These are phyloP conservation scores for Cuniculus paca DNA, from an alignment of 2,797 vertebrate genomes.

Conservation along the genomic window DNA sequence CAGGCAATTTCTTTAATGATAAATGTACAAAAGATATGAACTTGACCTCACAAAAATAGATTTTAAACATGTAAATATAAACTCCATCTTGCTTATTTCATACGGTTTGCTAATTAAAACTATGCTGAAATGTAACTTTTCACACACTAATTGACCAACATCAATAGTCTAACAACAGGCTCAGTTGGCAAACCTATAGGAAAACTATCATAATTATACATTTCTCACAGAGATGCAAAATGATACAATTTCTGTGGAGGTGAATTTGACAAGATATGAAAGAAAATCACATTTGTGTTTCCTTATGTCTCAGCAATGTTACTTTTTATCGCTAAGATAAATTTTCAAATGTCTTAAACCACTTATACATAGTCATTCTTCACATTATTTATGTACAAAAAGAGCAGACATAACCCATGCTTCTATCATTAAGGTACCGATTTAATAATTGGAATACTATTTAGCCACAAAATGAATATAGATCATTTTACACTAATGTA, in stretches of 20 bases:
- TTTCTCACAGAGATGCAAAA: background rate
- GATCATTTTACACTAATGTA: background rate
- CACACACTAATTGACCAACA: background rate
- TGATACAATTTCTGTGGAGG: background rate
- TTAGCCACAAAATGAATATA: background rate
- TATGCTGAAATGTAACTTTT: background rate
- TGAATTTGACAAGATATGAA: background rate
- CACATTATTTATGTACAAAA: background rate
- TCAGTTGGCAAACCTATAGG: background rate
- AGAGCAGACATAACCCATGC: background rate
- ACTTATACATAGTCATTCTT: background rate
- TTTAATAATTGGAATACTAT: background rate
- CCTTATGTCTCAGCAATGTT: background rate
- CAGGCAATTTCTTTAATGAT: background rate
- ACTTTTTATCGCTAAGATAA: background rate
- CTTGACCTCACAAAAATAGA: background rate
- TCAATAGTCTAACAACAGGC: background rate
- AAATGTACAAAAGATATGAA: background rate
- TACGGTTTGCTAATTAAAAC: background rate
- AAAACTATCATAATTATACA: background rate
- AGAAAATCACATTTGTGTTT: background rate
- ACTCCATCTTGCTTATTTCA: background rate
- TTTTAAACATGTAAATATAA: background rate
- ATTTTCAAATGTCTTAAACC: background rate
- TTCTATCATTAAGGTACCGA: background rate